Evolutionary conservation across 1,140 invertebrate species (phyloP).

Genomic region (Panulirus ornatus): DNA sequence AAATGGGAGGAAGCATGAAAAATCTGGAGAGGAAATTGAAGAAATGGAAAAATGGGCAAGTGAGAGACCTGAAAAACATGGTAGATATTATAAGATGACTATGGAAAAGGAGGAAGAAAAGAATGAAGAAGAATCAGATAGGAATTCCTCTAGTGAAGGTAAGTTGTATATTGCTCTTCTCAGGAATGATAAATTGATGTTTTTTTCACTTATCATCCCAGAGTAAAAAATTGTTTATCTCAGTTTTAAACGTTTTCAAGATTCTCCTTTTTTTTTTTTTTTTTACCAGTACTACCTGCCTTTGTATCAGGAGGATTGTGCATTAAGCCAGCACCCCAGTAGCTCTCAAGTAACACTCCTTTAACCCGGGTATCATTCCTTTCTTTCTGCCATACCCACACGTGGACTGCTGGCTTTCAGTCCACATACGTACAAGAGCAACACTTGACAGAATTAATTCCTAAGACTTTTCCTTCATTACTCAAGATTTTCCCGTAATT

Average conservation of each 20-base stretch:
- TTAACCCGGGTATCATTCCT: not conserved
- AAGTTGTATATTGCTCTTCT: not conserved
- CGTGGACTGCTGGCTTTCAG: not conserved
- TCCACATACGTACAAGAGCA: too few relatives aligned
- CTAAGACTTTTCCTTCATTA: too few relatives aligned
- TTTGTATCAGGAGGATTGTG: not conserved
- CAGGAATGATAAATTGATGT: too few relatives aligned
- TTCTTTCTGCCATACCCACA: not conserved
- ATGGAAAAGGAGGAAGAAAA: not conserved
- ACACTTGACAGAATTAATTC: too few relatives aligned
- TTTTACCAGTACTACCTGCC: not conserved
- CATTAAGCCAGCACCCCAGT: too few relatives aligned
- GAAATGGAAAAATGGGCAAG: not conserved
- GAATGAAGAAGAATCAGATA: not conserved
- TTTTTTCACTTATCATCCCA: too few relatives aligned
- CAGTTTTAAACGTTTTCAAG: too few relatives aligned
- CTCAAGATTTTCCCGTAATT: too few relatives aligned
- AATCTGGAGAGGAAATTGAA: not conserved
- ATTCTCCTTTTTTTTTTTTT: too few relatives aligned
- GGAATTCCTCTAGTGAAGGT: not conserved
- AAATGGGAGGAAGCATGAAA: not conserved
- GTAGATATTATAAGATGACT: not conserved
- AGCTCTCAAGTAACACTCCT: too few relatives aligned
- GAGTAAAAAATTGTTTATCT: too few relatives aligned
- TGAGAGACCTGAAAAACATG: conserved; percentile 6